phyloP scores from a whole-genome alignment of 2,888 invertebrate genomes.

The Axea sp. region DNA sequence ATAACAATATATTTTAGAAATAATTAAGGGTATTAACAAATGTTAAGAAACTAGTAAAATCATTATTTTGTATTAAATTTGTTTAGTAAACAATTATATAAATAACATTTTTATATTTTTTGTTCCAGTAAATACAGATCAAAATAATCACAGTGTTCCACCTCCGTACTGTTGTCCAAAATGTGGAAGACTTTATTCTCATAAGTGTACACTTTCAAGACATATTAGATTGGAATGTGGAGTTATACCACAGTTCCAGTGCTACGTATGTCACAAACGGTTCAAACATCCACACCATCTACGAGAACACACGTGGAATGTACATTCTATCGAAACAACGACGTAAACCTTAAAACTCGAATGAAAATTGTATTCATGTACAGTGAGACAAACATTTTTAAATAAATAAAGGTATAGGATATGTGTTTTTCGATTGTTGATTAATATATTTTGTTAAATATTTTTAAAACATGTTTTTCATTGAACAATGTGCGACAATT shows the following conservation, averaged over 20 bases:
- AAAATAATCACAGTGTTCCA: conserved; percentile 10
- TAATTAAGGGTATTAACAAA: too few relatives aligned
- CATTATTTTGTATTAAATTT: too few relatives aligned
- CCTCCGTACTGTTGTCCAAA: conserved; percentile 54
- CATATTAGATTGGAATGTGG: conserved; percentile 71
- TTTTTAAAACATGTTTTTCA: too few relatives aligned
- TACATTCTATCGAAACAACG: conserved; percentile 50
- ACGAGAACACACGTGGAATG: conserved; percentile 71
- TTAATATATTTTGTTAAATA: too few relatives aligned
- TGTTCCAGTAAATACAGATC: conserved; percentile 33
- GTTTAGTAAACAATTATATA: neutral
- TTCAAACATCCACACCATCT: conserved; percentile 79
- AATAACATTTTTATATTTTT: conserved; percentile 2
- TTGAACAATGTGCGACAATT: too few relatives aligned
- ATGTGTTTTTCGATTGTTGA: too few relatives aligned
- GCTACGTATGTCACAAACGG: conserved; percentile 73
- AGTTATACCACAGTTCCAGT: conserved; percentile 73
- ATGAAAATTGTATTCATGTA: too few relatives aligned
- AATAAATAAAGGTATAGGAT: too few relatives aligned
- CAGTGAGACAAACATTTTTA: too few relatives aligned
- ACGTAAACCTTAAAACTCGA: conserved; percentile 9
- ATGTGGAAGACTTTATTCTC: conserved; percentile 57
- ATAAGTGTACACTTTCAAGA: conserved; percentile 56
- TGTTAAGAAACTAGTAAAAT: too few relatives aligned
- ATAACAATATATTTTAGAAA: too few relatives aligned